Conservation (phyloP, 1,140 invertebrate species). For the Subanguina moxae region DNA sequence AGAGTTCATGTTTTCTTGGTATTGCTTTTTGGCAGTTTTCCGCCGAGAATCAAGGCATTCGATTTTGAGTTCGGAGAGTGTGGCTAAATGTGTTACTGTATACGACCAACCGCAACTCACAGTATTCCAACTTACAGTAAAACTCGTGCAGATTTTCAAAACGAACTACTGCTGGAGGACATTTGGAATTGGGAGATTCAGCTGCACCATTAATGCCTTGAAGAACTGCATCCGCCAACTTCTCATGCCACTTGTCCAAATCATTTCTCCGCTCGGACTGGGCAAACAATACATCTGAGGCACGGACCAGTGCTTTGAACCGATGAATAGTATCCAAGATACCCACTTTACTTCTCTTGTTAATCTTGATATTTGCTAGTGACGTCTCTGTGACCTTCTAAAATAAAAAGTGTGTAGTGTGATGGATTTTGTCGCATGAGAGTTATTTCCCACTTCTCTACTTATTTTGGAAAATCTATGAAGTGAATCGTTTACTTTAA, state of each 20-base stretch:
- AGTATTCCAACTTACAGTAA: constrained; percentile 64
- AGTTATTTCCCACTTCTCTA: constrained; percentile 36
- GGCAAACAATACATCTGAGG: constrained; percentile 64
- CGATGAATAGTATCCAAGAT: constrained; percentile 36
- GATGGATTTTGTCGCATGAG: constrained; percentile 32
- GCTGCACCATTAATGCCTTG: constrained; percentile 76
- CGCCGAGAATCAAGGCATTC: constrained; percentile 77
- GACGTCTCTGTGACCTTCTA: constrained; percentile 35
- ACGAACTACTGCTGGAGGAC: constrained; percentile 79
- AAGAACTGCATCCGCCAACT: constrained; percentile 77
- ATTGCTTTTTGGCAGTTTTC: too few species aligned
- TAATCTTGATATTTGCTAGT: constrained; percentile 8
- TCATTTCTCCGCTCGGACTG: constrained; percentile 83
- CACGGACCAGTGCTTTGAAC: constrained; percentile 32
- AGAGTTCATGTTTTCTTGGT: too few species aligned
- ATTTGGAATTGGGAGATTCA: constrained; percentile 84
- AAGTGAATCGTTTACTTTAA: constrained; percentile 59
- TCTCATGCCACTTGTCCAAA: constrained; percentile 88
- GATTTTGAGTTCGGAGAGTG: constrained; percentile 84
- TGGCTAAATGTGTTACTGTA: too few species aligned
- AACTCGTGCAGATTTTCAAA: constrained; percentile 93
- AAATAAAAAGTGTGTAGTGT: too few species aligned
- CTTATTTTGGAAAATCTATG: constrained; percentile 29
- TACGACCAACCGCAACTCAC: neutral
- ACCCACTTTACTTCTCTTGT: constrained; percentile 37